Conservation (phyloP, 2,888 invertebrate genomes). For the Aromia moschata region DNA sequence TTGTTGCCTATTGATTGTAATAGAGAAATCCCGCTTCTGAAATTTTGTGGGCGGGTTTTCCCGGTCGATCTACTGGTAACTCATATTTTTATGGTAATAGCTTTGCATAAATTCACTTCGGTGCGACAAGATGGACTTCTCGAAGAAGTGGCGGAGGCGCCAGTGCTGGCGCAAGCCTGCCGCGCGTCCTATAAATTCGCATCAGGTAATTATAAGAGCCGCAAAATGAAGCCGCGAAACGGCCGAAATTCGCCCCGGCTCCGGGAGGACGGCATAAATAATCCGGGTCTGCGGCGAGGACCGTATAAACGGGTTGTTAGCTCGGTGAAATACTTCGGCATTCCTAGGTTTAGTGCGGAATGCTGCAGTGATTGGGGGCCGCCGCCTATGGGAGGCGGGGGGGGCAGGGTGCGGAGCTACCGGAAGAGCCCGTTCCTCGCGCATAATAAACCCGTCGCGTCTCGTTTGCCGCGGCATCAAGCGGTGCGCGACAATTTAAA, state of each 20-base stretch:
- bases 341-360: slow-evolving; percentile 43
- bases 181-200: slow-evolving; percentile 5
- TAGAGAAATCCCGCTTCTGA: no score
- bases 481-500: slow-evolving; percentile 38
- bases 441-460: slow-evolving; percentile 45
- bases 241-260: slow-evolving; percentile 12
- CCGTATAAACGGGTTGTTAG: slow-evolving; percentile 36
- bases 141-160: slow-evolving; percentile 3
- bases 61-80: no score
- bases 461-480: slow-evolving; percentile 41
- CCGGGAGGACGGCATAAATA: slow-evolving; percentile 25
- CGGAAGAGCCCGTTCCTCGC: slow-evolving; percentile 41
- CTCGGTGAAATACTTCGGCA: slow-evolving; percentile 41
- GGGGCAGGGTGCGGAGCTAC: no score
- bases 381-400: slow-evolving; percentile 43
- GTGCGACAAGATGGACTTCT: background rate
- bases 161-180: background rate
- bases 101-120: no score
- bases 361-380: slow-evolving; percentile 44
- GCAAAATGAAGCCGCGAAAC: slow-evolving; percentile 21
- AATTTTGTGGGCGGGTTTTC: no score
- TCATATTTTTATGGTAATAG: no score
- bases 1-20: no score
- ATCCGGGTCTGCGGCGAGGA: slow-evolving; percentile 9
- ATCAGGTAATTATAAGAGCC: slow-evolving; percentile 11